These are phyloP conservation scores for Timema cristinae DNA, from an alignment of 2,888 invertebrate genomes.

Conservation along the genomic window DNA sequence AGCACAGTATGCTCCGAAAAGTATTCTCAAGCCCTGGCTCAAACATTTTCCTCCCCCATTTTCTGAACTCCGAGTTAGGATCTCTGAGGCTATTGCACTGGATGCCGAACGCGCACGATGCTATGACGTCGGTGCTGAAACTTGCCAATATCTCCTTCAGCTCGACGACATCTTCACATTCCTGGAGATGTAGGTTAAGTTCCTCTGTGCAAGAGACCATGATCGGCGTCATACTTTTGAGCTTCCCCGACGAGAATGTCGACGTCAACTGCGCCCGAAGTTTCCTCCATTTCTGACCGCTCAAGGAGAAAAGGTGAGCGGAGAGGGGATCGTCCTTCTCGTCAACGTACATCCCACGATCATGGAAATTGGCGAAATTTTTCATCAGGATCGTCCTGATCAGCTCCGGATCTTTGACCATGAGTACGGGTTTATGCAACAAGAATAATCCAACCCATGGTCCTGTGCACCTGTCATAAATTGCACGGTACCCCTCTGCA, in stretches of 20 bases:
- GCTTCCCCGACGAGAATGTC: conserved; percentile 16
- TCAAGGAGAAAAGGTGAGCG: conserved; percentile 33
- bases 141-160: conserved; percentile 30
- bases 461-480: conserved; percentile 44
- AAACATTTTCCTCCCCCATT: conserved; percentile 36
- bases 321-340: conserved; percentile 21
- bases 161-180: conserved; percentile 28
- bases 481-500: conserved; percentile 22
- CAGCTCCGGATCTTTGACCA: conserved; percentile 38
- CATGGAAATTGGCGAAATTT: conserved; percentile 27
- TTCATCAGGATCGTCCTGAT: conserved; percentile 19
- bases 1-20: conserved; percentile 39
- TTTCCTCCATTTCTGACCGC: conserved; percentile 16
- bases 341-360: conserved; percentile 25
- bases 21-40: conserved; percentile 37
- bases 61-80: conserved; percentile 42
- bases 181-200: conserved; percentile 28
- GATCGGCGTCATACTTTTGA: conserved; percentile 17
- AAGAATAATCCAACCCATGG: conserved; percentile 41
- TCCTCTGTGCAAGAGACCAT: conserved; percentile 24
- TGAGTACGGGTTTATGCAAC: conserved; percentile 40
- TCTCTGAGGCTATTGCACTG: conserved; percentile 40
- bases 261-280: conserved; percentile 17
- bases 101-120: conserved; percentile 47
- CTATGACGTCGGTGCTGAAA: conserved; percentile 39